Evolutionary conservation across 2,797 vertebrate species (phyloP).

Genomic region (Phrynocephalus forsythii): DNA sequence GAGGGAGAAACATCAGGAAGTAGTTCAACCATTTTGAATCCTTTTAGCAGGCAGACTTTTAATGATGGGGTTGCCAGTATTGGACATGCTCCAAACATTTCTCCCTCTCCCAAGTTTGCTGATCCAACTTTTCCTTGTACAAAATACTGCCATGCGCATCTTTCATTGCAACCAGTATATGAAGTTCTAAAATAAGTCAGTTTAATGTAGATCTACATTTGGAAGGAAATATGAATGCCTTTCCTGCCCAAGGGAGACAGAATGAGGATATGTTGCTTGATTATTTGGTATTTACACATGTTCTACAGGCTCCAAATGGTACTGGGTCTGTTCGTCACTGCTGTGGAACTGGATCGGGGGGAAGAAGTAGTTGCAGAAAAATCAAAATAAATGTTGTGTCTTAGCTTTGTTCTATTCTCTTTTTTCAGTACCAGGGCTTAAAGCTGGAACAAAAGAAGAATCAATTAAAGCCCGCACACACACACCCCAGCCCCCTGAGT

Average conservation of each 20-base stretch:
- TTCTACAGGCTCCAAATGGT: background rate
- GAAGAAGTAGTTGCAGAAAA: background rate
- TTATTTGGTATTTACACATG: background rate
- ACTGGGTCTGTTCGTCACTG: background rate
- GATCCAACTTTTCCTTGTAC: too few species aligned
- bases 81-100: background rate
- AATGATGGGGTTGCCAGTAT: background rate
- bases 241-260: background rate
- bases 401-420: background rate
- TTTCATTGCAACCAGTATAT: background rate
- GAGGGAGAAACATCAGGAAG: background rate
- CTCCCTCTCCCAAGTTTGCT: too few species aligned
- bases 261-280: background rate
- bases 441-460: conserved; percentile 20
- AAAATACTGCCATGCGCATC: background rate
- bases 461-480: background rate
- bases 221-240: background rate
- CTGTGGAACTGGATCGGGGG: too few species aligned
- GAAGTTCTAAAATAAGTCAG: background rate
- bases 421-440: background rate
- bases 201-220: background rate
- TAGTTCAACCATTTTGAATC: background rate
- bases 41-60: background rate
- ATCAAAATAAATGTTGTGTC: background rate
- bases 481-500: background rate